Conservation (phyloP, 2,888 invertebrate genomes). For the Ptilodon capucinus region DNA sequence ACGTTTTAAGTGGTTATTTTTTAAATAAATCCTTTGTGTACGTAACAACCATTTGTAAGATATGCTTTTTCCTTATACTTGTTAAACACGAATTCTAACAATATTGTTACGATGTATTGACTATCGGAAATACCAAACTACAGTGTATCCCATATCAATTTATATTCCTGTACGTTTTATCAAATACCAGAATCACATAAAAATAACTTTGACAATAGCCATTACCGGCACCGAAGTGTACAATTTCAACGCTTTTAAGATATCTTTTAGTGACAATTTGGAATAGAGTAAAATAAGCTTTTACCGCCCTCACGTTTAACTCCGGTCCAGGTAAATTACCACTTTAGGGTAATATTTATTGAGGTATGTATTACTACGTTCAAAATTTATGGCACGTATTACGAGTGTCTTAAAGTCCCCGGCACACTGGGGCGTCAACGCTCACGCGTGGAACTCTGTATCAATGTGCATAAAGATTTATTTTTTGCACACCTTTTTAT, state of each 20-base stretch:
- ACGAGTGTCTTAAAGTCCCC: slow-evolving; percentile 52
- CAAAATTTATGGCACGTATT: slow-evolving; percentile 57
- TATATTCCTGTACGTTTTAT: slow-evolving; percentile 32
- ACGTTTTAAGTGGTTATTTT: too few relatives aligned
- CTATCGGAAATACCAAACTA: background rate
- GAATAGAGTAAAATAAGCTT: slow-evolving; percentile 46
- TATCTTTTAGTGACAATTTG: slow-evolving; percentile 45
- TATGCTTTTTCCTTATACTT: background rate
- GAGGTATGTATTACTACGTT: slow-evolving; percentile 56
- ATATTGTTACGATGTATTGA: too few relatives aligned
- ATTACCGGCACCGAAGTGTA: slow-evolving; percentile 38
- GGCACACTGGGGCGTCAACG: slow-evolving; percentile 16
- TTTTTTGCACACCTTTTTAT: too few relatives aligned
- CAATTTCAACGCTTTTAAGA: slow-evolving; percentile 52
- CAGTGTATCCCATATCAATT: slow-evolving; percentile 25
- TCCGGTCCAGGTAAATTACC: slow-evolving; percentile 56
- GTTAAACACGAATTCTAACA: too few relatives aligned
- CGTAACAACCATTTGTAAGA: too few relatives aligned
- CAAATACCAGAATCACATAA: slow-evolving; percentile 43
- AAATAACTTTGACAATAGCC: slow-evolving; percentile 49
- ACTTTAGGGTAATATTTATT: slow-evolving; percentile 60
- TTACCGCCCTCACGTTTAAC: slow-evolving; percentile 41
- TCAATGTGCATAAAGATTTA: too few relatives aligned
- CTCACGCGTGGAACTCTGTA: too few relatives aligned
- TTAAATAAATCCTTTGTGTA: too few relatives aligned